These are phyloP conservation scores for Gobio occitaniae DNA, from an alignment of 2,797 vertebrate species.

Conservation along the genomic window DNA sequence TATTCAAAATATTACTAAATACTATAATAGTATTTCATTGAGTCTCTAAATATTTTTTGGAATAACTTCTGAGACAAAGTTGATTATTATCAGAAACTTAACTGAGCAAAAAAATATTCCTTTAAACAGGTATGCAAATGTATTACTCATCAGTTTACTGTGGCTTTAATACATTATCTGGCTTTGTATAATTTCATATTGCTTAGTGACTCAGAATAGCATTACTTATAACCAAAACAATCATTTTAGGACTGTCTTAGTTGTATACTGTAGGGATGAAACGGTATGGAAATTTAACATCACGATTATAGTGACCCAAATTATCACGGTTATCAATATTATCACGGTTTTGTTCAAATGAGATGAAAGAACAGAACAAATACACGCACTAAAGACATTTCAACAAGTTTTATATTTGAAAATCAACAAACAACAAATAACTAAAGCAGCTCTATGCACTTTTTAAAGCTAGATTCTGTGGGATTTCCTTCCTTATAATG, in stretches of 20 bases:
- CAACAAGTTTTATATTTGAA: no score
- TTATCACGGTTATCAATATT: no score
- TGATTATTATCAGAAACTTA: background rate
- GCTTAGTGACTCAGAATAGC: background rate
- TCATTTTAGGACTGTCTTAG: background rate
- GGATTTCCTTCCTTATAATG: no score
- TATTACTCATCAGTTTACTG: constrained; percentile 9
- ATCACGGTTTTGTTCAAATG: no score
- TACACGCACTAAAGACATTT: no score
- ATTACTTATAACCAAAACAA: background rate
- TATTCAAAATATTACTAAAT: background rate
- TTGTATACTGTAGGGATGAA: background rate
- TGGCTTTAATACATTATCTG: background rate
- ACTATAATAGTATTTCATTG: background rate
- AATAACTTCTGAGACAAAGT: background rate
- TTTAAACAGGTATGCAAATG: background rate
- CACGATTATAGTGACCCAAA: no score
- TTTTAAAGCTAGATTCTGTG: no score
- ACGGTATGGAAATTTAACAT: no score
- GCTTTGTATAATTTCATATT: background rate
- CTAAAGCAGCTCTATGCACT: no score
- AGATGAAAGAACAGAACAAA: no score
- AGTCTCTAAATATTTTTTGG: background rate
- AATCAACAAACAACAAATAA: no score
- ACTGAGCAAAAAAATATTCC: background rate